A percentile compares a stretch with the other conserved stretches of the same genome.
phyloP scores from a whole-genome alignment of 2,797 vertebrate genomes.

The Rhynchonycteris naso region DNA sequence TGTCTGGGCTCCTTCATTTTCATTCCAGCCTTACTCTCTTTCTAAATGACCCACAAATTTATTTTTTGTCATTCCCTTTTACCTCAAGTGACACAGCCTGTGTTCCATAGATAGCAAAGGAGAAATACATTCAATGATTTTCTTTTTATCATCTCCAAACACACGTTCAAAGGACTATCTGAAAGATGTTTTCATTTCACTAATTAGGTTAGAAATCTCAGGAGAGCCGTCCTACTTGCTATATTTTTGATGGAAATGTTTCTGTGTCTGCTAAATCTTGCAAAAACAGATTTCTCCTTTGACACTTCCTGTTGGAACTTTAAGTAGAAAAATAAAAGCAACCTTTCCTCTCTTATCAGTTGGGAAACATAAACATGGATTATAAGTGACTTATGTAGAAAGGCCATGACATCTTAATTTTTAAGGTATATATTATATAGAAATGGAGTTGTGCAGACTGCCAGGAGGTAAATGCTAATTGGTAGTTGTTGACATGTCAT shows the following conservation, averaged over 20 bases:
- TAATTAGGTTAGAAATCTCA: conserved; percentile 80
- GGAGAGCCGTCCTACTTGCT: conserved; percentile 70
- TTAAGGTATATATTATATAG: background rate
- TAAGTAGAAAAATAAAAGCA: background rate
- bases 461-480: background rate
- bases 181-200: conserved; percentile 69
- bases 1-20: background rate
- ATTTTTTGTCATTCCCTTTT: conserved; percentile 39
- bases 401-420: background rate
- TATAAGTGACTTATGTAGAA: background rate
- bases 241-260: conserved; percentile 67
- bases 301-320: conserved; percentile 58
- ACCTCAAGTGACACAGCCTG: conserved; percentile 57
- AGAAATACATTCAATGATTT: conserved; percentile 44
- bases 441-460: background rate
- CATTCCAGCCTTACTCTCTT: conserved; percentile 3
- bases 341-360: background rate
- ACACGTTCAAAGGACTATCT: conserved; percentile 56
- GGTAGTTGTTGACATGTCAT: background rate
- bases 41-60: conserved; percentile 37
- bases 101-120: conserved; percentile 59
- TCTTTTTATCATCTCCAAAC: conserved; percentile 62
- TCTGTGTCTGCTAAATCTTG: conserved; percentile 64
- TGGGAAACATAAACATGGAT: conserved; percentile 4
- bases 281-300: conserved; percentile 67